Conservation (phyloP, 2,888 invertebrate species). For the Lottia gigantea region DNA sequence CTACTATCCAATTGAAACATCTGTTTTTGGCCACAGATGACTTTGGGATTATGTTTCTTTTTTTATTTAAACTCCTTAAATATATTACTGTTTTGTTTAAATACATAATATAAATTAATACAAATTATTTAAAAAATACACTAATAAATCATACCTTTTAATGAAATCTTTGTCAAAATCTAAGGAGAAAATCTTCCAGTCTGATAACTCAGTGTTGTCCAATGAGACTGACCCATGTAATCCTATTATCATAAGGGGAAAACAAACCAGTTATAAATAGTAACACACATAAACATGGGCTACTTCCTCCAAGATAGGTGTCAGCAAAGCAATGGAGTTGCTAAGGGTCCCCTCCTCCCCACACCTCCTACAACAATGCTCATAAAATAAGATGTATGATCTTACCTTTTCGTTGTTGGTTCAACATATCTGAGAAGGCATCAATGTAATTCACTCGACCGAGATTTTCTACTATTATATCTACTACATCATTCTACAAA, state of each 20-base stretch:
- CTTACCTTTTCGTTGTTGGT: conserved; percentile 69
- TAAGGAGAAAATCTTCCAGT: conserved; percentile 71
- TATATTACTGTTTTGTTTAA: too few relatives aligned
- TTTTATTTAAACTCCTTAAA: too few relatives aligned
- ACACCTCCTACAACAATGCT: neutral
- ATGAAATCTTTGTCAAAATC: conserved; percentile 70
- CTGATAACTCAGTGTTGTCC: conserved; percentile 65
- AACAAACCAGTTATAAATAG: too few relatives aligned
- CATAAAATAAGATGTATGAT: neutral
- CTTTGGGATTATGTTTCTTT: too few relatives aligned
- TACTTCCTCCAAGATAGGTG: too few relatives aligned
- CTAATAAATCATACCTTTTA: conserved; percentile 28
- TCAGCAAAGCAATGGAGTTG: too few relatives aligned
- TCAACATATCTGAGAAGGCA: conserved; percentile 55
- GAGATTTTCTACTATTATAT: conserved; percentile 71
- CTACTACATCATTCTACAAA: conserved; percentile 50
- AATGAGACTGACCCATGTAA: conserved; percentile 68
- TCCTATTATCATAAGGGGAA: conserved; percentile 30
- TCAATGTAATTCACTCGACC: conserved; percentile 69
- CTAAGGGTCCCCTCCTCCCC: too few relatives aligned
- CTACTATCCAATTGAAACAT: too few relatives aligned
- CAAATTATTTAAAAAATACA: too few relatives aligned
- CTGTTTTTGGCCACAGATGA: too few relatives aligned
- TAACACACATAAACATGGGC: too few relatives aligned
- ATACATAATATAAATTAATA: too few relatives aligned